Base-by-base conservation (phyloP, 2,797 vertebrate genomes). In the Chaetophractus vellerosus region DNA sequence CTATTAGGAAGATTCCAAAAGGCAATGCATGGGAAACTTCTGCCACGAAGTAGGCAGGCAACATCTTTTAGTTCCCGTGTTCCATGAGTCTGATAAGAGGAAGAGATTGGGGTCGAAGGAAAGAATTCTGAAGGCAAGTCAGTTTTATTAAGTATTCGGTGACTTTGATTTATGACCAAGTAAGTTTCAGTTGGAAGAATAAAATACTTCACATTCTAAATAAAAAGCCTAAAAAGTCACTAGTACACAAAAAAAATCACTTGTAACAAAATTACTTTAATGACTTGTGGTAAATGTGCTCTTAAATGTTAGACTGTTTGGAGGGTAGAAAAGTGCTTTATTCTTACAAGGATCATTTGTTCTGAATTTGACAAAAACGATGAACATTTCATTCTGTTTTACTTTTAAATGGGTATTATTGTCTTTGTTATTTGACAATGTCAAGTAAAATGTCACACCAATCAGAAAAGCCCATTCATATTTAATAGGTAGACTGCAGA, bases 331-430 rank as follows among this genome's bases (percentile, higher is more conserved):
- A 72, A 97, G 64, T 92, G 59, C 80, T 93, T 95, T 79, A 85
- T 82, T 93, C 68, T 91, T 87, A 68, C 48, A 95, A 96, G 72
- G 86, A 96, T 96, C 76, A 69, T 94, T 96, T 96, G 55, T 95
- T 98, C 90, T 90, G 31, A 72, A 81, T 95, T 97, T 97, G 93
- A 97, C 93, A 76, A 96, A 94, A 96, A 87, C 1, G 16, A 91
- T 72, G 94, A 92, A 88, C 82, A 95, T 93, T 95, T 94, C 85
- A 96, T 94, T 97, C 78, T 81, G 81, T 75, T 97, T 96, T 96
- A 95, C 82, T 97, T 96, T 91, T 74, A 95, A 96, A 68, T 87
- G 64, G 50, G 38, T 95, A 94, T 97, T 90, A 91, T n/a, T 96
- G 83, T 89, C 94, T 93, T 94, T 96, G 72, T 95, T 94, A 82